phyloP scores from a whole-genome alignment of 2,888 invertebrate genomes.

The Sthenelais limicola region DNA sequence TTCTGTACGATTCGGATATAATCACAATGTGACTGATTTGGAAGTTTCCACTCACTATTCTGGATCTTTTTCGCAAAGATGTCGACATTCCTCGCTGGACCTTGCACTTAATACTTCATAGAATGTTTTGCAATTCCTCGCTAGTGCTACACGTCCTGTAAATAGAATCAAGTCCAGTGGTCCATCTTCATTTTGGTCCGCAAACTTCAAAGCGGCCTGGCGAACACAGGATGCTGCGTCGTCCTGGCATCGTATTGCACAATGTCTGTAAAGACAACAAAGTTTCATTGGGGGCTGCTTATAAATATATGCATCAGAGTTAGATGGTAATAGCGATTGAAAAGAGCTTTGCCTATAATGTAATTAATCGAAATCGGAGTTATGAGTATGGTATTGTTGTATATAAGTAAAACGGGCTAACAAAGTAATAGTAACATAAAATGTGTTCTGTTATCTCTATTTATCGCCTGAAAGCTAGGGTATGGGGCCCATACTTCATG shows the following conservation, averaged over 20 bases:
- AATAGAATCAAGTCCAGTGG: slow-evolving; percentile 52
- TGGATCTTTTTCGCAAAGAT: slow-evolving; percentile 48
- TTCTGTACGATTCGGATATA: not conserved
- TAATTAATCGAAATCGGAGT: too few species aligned
- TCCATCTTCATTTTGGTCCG: slow-evolving; percentile 55
- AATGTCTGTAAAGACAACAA: slow-evolving; percentile 50
- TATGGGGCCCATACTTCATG: too few species aligned
- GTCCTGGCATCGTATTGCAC: slow-evolving; percentile 51
- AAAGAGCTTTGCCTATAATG: too few species aligned
- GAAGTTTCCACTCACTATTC: slow-evolving; percentile 48
- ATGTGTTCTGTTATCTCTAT: too few species aligned
- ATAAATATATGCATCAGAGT: too few species aligned
- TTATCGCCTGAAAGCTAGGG: too few species aligned
- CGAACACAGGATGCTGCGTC: slow-evolving; percentile 49
- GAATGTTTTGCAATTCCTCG: slow-evolving; percentile 49
- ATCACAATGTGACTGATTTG: not conserved
- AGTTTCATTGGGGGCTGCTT: too few species aligned
- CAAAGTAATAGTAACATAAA: too few species aligned
- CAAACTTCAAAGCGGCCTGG: slow-evolving; percentile 52
- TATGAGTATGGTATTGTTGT: too few species aligned
- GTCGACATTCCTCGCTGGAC: slow-evolving; percentile 41
- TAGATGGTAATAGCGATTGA: too few species aligned
- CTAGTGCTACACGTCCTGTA: slow-evolving; percentile 50
- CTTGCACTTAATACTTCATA: slow-evolving; percentile 43
- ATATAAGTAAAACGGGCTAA: too few species aligned